phyloP scores from a whole-genome alignment of 1,140 invertebrate genomes.

The Thalassaphorura encarpata region DNA sequence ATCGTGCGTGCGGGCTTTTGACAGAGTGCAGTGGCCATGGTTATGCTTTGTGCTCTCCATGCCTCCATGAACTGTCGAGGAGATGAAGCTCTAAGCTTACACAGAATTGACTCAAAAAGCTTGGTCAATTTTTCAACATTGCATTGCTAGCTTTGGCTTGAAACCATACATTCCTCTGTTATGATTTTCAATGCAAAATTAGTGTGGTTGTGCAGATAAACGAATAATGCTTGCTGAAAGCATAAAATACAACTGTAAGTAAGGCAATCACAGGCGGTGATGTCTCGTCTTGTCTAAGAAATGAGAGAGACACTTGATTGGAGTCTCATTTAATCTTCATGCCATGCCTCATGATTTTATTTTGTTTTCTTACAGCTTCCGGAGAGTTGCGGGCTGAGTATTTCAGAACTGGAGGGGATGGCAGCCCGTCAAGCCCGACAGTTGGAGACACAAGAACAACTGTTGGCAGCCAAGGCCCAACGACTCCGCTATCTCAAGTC shows the following conservation, averaged over 20 bases:
- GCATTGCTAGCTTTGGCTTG: no score
- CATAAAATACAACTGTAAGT: neutral
- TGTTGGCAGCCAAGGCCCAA: slow-evolving; percentile 83
- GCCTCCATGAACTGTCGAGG: no score
- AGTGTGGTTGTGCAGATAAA: neutral
- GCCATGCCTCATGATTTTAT: neutral
- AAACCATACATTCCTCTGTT: no score
- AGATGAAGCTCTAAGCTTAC: no score
- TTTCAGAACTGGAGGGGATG: slow-evolving; percentile 29
- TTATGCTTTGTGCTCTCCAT: no score
- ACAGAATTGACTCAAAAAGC: no score
- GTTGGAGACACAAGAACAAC: slow-evolving; percentile 84
- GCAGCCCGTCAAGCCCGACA: slow-evolving; percentile 51
- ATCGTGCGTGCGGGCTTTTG: no score
- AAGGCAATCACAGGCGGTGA: neutral
- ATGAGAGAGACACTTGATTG: neutral
- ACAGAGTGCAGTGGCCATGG: no score
- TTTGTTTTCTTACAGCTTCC: slow-evolving; percentile 25
- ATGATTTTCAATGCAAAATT: neutral
- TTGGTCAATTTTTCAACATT: no score
- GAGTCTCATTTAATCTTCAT: neutral
- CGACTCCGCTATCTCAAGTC: slow-evolving; percentile 82
- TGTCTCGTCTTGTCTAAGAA: neutral
- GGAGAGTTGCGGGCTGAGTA: slow-evolving; percentile 33
- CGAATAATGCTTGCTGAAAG: neutral